Base-by-base conservation (phyloP, 1,140 invertebrate genomes). In the Limonius californicus region DNA sequence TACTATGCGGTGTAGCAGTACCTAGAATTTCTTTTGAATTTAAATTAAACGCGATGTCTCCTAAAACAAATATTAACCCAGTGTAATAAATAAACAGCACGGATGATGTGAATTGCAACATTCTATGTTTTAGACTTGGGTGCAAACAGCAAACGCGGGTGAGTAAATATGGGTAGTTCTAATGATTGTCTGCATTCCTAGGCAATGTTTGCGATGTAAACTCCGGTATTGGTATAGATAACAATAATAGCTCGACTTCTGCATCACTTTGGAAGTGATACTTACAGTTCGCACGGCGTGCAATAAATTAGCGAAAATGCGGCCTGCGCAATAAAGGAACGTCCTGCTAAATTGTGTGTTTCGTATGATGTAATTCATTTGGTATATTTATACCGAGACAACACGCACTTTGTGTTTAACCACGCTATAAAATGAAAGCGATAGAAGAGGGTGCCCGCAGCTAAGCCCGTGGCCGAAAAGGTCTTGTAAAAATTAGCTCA, bases 81-180 rank as follows among this genome's bases (percentile, higher is more conserved):
- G n/a, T n/a, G n/a, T n/a, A n/a, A n/a, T n/a, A n/a, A n/a, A n/a
- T n/a, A n/a, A n/a, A n/a, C n/a, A n/a, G n/a, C n/a, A 27, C 9
- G 23, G 23, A 3, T 27, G 23, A 27, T 27, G 23, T 27, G 9
- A 27, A 27, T 27, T 27, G 23, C 23, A 9, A 27, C 23, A 27
- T 3, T 27, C 23, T n/a, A 9, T 27, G 23, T 27, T 27, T 9
- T 4, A 27, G 23, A 4, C 23, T 27, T 27, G 23, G 3, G n/a
- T 45, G 14, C 42, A 18, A 45, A 45, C 16, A 15, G 42, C 14
- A 45, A 45, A 45, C 42, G 42, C 42, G 42, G 16, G 42, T 45
- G 42, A 45, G 42, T 45, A 45, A 45, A 45, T 45, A 45, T 45
- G 42, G 42, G 42, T 45, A 45, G 42, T 45, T 45, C 42, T 45